Percentiles rank a stretch among this genome's conserved stretches.
Evolutionary conservation across 2,888 invertebrate genomes (phyloP).

Genomic region (Griposia aprilina): DNA sequence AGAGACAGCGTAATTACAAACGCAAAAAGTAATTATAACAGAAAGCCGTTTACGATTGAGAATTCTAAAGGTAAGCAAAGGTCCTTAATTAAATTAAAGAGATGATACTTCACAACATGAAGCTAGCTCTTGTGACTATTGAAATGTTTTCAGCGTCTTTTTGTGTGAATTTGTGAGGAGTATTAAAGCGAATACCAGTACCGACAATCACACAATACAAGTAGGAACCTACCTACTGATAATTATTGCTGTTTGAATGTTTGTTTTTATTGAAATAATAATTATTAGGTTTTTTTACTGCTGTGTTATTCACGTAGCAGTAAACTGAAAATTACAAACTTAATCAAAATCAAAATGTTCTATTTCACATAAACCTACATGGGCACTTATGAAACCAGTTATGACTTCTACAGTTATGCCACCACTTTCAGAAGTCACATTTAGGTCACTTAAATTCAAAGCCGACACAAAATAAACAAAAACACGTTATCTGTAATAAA

Average conservation of each 20-base stretch:
- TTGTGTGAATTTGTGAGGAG: constrained; percentile 33
- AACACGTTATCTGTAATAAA: constrained; percentile 6
- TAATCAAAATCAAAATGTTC: too few relatives aligned
- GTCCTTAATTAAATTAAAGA: constrained; percentile 64
- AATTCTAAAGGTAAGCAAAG: constrained; percentile 54
- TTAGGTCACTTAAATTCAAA: background rate
- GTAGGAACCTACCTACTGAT: background rate
- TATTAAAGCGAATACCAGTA: background rate
- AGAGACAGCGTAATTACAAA: constrained; percentile 47
- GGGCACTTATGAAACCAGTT: background rate
- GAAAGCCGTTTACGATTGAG: constrained; percentile 57
- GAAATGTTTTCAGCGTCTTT: constrained; percentile 46
- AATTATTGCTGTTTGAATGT: background rate
- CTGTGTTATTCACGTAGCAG: background rate
- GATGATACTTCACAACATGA: constrained; percentile 61
- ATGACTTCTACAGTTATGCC: background rate
- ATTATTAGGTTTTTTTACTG: background rate
- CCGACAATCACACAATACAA: background rate
- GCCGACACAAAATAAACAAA: background rate
- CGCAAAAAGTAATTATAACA: constrained; percentile 59
- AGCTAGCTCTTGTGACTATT: constrained; percentile 42
- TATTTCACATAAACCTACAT: too few relatives aligned
- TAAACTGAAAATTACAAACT: background rate
- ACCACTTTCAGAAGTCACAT: background rate
- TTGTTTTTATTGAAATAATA: background rate